phyloP scores from a whole-genome alignment of 2,888 invertebrate species.

The Rhagonycha fulva region DNA sequence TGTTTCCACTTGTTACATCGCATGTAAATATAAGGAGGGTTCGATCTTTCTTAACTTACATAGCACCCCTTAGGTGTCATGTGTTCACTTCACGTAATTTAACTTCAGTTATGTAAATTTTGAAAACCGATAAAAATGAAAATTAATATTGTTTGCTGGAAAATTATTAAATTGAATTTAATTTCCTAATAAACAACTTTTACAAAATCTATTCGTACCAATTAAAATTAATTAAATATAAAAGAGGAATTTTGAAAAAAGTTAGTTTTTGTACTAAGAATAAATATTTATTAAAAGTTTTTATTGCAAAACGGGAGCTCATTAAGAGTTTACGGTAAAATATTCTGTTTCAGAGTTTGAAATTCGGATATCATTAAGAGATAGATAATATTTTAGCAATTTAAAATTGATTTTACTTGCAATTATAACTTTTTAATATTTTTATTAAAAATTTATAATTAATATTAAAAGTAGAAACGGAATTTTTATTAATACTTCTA shows the following conservation, averaged over 20 bases:
- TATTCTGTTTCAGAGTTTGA: background rate
- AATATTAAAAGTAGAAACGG: too few species aligned
- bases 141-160: background rate
- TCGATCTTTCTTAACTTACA: constrained; percentile 26
- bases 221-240: background rate
- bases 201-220: too few species aligned
- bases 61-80: constrained; percentile 18
- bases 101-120: background rate
- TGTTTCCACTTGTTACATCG: constrained; percentile 31
- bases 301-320: background rate
- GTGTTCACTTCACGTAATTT: background rate
- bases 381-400: background rate
- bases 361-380: background rate
- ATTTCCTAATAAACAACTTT: background rate
- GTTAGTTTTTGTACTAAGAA: background rate
- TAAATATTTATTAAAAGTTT: background rate
- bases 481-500: too few species aligned
- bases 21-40: constrained; percentile 30
- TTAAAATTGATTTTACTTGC: background rate
- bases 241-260: background rate
- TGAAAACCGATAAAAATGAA: background rate
- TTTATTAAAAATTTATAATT: too few species aligned
- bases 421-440: too few species aligned
- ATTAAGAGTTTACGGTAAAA: background rate
- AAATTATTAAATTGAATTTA: background rate